A percentile compares a stretch with the other conserved stretches of the same genome.
These are phyloP conservation scores for Nemopilema nomurai DNA, from an alignment of 30 jellyfish, hydroid and myxozoan genomes.

Conservation along the genomic window DNA sequence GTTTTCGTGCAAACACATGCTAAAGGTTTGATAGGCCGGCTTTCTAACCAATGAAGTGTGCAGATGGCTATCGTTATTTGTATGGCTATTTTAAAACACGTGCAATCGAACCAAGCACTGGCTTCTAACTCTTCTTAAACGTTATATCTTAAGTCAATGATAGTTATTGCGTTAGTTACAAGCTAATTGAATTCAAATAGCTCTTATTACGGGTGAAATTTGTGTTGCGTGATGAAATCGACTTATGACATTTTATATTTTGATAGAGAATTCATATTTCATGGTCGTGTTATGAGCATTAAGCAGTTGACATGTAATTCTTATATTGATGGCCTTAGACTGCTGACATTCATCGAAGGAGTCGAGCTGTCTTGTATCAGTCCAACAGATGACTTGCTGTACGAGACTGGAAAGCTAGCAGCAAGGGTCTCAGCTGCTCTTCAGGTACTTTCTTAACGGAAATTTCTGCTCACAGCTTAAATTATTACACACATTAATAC, in stretches of 20 bases:
- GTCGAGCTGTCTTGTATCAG: neutral
- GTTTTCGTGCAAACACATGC: too few species aligned
- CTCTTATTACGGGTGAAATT: neutral
- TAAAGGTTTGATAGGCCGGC: too few species aligned
- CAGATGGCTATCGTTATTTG: too few species aligned
- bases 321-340: neutral
- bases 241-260: too few species aligned
- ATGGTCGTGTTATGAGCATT: too few species aligned
- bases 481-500: neutral
- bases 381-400: neutral
- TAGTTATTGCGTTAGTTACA: too few species aligned
- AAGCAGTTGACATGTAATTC: neutral
- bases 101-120: too few species aligned
- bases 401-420: constrained; percentile 8
- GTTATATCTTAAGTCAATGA: too few species aligned
- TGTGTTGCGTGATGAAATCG: too few species aligned
- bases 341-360: constrained; percentile 1
- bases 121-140: too few species aligned
- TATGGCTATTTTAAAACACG: too few species aligned
- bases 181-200: neutral
- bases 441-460: neutral
- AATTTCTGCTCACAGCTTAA: neutral
- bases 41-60: too few species aligned
- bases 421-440: constrained; percentile 9
- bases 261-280: neutral